Evolutionary conservation across 2,113 vertebrate genomes (phyloP).

Genomic region (Myiozetetes cayanensis): DNA sequence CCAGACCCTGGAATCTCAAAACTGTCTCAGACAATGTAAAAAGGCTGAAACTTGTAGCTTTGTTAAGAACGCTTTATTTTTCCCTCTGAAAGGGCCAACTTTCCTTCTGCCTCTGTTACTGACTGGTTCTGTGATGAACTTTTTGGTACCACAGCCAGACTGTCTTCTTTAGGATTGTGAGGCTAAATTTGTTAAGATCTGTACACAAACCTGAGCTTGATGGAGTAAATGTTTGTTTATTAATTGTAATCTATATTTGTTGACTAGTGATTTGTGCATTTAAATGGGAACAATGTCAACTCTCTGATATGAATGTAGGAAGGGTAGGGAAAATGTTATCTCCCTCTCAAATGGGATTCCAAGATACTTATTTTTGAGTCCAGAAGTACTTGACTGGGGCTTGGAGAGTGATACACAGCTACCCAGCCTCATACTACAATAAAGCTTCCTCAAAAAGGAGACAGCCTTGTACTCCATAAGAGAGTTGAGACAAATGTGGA

Average conservation of each 20-base stretch:
- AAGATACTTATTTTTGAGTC: not conserved
- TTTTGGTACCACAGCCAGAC: not conserved
- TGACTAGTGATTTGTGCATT: not conserved
- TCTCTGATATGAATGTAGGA: not conserved
- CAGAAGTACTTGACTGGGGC: not conserved
- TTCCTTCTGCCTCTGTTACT: not conserved
- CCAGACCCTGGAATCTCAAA: not conserved
- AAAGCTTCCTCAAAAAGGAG: not conserved
- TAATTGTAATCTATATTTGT: not conserved
- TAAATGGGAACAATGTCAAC: not conserved
- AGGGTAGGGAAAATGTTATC: not conserved
- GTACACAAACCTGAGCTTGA: not conserved
- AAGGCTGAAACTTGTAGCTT: not conserved
- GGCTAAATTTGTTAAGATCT: not conserved
- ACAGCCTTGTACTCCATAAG: not conserved
- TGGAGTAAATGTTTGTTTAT: not conserved
- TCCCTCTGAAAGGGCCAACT: not conserved
- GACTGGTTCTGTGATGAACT: not conserved
- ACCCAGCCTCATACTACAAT: not conserved
- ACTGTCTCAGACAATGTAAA: not conserved
- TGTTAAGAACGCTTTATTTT: not conserved
- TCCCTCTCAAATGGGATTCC: not conserved
- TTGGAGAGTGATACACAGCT: not conserved
- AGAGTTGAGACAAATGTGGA: not conserved
- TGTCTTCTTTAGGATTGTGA: not conserved